These are phyloP conservation scores for Percina caprodes DNA, from an alignment of 2,113 vertebrate genomes.

Conservation along the genomic window DNA sequence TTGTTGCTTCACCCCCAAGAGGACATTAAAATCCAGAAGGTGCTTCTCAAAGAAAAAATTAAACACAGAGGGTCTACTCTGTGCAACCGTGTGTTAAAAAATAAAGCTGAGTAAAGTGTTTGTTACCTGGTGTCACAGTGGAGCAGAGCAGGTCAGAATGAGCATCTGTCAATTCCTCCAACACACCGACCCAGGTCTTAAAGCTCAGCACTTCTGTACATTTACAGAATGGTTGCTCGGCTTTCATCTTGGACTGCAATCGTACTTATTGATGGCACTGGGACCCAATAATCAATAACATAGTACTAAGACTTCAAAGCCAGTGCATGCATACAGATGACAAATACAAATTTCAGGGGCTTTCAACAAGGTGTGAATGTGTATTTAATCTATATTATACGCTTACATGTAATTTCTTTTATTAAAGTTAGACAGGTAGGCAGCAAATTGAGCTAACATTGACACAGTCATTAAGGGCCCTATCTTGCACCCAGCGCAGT, in stretches of 20 bases:
- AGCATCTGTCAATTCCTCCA: slow-evolving; percentile 24
- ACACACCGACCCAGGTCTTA: slow-evolving; percentile 33
- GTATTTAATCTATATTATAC: neutral
- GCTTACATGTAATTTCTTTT: neutral
- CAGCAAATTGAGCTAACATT: neutral
- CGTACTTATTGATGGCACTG: slow-evolving; percentile 16
- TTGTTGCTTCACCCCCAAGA: neutral
- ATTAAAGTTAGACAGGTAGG: neutral
- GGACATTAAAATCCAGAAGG: slow-evolving; percentile 5
- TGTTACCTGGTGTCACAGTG: slow-evolving; percentile 15
- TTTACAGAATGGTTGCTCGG: slow-evolving; percentile 20
- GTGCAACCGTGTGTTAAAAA: neutral
- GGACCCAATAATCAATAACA: slow-evolving; percentile 35
- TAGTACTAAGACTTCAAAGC: slow-evolving; percentile 12
- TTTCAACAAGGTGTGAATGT: neutral
- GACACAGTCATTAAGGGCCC: neutral
- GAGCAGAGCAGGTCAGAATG: slow-evolving; percentile 22
- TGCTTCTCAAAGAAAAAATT: neutral
- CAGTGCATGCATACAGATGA: neutral
- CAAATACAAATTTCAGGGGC: neutral
- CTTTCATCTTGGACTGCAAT: slow-evolving; percentile 25
- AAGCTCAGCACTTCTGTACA: slow-evolving; percentile 39
- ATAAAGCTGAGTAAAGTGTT: slow-evolving; percentile 17
- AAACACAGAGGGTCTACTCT: neutral
- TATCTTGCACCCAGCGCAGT: too few relatives aligned